Conservation (phyloP, 2,888 invertebrate genomes). For the Machimus rusticus region DNA sequence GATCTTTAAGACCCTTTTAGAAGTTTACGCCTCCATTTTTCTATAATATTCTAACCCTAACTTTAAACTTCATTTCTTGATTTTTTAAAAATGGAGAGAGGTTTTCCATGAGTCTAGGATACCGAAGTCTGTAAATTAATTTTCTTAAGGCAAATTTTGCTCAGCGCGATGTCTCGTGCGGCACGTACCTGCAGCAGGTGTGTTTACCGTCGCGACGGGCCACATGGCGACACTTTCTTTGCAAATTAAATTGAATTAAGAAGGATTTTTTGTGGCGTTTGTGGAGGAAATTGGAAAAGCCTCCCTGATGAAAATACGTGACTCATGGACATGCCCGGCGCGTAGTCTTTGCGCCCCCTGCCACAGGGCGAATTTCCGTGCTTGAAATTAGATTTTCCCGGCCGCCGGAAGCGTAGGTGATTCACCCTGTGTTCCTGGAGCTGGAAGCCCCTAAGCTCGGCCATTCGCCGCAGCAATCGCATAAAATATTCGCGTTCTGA, state of each 20-base stretch:
- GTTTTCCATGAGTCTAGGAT: too few species aligned
- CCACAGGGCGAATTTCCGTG: not conserved
- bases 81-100: not conserved
- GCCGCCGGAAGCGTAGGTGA: not conserved
- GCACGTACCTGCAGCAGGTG: not conserved
- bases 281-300: not conserved
- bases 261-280: not conserved
- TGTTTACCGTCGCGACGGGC: not conserved
- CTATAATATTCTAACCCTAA: too few species aligned
- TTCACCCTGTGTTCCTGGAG: not conserved
- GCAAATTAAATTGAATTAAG: not conserved
- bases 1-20: too few species aligned
- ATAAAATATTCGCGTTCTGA: not conserved
- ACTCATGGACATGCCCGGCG: not conserved
- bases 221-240: not conserved
- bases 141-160: not conserved
- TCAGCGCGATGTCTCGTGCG: not conserved
- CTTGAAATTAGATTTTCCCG: slow-evolving; percentile 10
- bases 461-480: not conserved
- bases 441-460: not conserved
- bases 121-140: not conserved
- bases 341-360: not conserved
- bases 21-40: too few species aligned
- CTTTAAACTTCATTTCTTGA: too few species aligned
- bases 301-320: not conserved